Base-by-base conservation (phyloP, 2,888 invertebrate species). In the Smittia aterrima region DNA sequence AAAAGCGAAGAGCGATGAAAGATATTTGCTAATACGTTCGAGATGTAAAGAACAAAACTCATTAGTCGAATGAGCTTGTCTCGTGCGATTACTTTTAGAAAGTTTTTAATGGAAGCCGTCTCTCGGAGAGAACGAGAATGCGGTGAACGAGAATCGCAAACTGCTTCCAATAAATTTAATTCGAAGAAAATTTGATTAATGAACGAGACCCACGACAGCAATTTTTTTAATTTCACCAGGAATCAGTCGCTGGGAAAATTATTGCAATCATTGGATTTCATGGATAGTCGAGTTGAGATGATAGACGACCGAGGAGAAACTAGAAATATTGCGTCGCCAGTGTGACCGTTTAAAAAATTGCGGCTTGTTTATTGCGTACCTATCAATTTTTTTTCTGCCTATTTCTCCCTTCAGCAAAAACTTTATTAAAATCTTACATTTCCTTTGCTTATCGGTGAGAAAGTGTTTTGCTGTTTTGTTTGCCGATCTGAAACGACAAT, bases 351-450 rank as follows among this genome's bases (percentile, higher is more conserved):
- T 40, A 22, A 53, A 70, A 40, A 41, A 22, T 40, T 41, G 41
- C 1, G 70, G 68, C 68, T 20, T 71, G 70, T 71, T 71, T 71
- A 71, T 71, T 54, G 70, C 70, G 70, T 58, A 70, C 70, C 53
- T 70, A 70, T 70, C 70, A 41, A 40, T 47, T 32, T 68, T 68
- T 68, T 71, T 47, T 68, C 40, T 27, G 11, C 32, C 58, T 58
- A 22, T 22, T 58, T 22, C 58, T 58, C n/a, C n/a, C 20, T 58
- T 58, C 58, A 58, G 58, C 58, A 58, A 58, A 58, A 58, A 58
- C 58, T 7, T 6, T 58, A 58, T 18, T 58, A 58, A 22, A 58
- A 58, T 58, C 58, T 58, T 58, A 58, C 18, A 58, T 58, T 58
- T 58, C 7, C 20, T 58, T 58, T 58, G n/a, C 58, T 58, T 58